A percentile compares a stretch with the other conserved stretches of the same genome.
These are phyloP conservation scores for Andrena hattorfiana DNA, from an alignment of 2,888 invertebrate genomes.

Conservation along the genomic window DNA sequence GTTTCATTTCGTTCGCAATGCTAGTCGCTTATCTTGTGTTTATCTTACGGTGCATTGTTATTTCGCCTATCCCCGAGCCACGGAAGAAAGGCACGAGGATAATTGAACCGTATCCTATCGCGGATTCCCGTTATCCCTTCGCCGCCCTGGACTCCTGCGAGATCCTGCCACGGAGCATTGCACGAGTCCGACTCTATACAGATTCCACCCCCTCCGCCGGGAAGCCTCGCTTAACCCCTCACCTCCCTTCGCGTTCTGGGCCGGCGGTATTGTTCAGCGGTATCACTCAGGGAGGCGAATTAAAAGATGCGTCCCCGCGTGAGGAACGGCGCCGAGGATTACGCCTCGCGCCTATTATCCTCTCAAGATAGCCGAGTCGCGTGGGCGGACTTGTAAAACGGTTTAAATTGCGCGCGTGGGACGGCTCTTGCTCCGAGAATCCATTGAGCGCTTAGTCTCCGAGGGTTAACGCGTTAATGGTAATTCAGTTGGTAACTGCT, in stretches of 20 bases:
- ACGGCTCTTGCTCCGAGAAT: not conserved
- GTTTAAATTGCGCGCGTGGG: not conserved
- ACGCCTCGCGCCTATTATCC: conserved; percentile 34
- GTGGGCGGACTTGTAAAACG: conserved; percentile 16
- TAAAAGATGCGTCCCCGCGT: conserved; percentile 58
- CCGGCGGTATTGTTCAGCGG: conserved; percentile 56
- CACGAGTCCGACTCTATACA: conserved; percentile 20
- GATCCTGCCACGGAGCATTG: conserved; percentile 54
- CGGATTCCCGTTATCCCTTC: conserved; percentile 69
- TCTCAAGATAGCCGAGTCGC: conserved; percentile 20
- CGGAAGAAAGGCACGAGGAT: conserved; percentile 76
- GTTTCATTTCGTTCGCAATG: conserved; percentile 77
- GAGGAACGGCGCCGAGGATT: conserved; percentile 28
- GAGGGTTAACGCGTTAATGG: not conserved
- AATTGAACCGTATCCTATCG: conserved; percentile 79
- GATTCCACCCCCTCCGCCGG: conserved; percentile 21
- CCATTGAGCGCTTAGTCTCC: not conserved
- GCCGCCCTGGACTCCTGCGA: conserved; percentile 42
- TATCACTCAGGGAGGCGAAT: conserved; percentile 41
- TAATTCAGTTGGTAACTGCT: not conserved
- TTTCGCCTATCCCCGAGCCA: conserved; percentile 67
- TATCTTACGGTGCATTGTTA: conserved; percentile 81
- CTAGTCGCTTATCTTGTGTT: conserved; percentile 78
- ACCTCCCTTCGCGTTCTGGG: conserved; percentile 13
- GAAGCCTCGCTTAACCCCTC: not conserved